Evolutionary conservation across 2,888 invertebrate genomes (phyloP).

Genomic region (Apodemia mormo): DNA sequence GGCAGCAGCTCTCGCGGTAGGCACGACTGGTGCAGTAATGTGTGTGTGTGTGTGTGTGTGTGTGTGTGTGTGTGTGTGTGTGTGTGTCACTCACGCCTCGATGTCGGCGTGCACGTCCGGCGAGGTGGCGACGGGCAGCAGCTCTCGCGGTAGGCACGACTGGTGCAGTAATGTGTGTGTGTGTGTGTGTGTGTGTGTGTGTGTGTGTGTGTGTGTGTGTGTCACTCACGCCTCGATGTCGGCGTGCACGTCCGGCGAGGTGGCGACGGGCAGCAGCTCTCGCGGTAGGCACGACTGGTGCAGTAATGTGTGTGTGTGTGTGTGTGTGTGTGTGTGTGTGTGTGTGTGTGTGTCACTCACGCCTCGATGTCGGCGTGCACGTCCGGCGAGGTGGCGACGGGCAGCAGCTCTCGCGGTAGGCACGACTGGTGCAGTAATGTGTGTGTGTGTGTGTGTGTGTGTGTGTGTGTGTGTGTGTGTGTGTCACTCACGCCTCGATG

Average conservation of each 20-base stretch:
- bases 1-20: slow-evolving; percentile 98
- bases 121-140: slow-evolving; percentile 93
- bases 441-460: no score
- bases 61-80: no score
- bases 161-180: slow-evolving; percentile 85
- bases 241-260: slow-evolving; percentile 85
- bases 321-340: no score
- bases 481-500: slow-evolving; percentile 87
- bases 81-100: slow-evolving; percentile 84
- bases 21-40: slow-evolving; percentile 96
- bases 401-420: slow-evolving; percentile 97
- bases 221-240: slow-evolving; percentile 90
- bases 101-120: slow-evolving; percentile 87
- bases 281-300: slow-evolving; percentile 98
- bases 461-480: no score
- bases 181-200: no score
- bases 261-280: slow-evolving; percentile 96
- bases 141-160: slow-evolving; percentile 97
- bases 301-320: no score
- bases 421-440: slow-evolving; percentile 96
- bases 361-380: slow-evolving; percentile 91
- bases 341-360: slow-evolving; percentile 58
- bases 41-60: no score
- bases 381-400: slow-evolving; percentile 89
- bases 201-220: no score